phyloP scores from a whole-genome alignment of 2,797 vertebrate species.

The Catharus ustulatus region DNA sequence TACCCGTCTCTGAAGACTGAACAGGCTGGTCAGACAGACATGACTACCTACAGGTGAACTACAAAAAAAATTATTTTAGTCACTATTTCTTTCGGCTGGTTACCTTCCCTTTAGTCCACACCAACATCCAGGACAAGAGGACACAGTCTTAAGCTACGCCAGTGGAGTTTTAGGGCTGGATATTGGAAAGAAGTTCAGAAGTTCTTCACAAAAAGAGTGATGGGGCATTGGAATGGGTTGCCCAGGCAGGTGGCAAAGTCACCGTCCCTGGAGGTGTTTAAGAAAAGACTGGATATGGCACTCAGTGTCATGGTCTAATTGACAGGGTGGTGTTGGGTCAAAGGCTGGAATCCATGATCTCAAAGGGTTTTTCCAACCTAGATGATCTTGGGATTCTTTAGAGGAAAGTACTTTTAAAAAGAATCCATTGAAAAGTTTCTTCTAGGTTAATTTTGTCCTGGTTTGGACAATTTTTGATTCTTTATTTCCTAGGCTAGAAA shows the following conservation, averaged over 20 bases:
- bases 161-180: not conserved
- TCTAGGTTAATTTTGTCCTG: not conserved
- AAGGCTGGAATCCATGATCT: fast-evolving
- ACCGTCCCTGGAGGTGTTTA: fast-evolving
- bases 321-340: too few relatives aligned
- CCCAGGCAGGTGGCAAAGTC: not conserved
- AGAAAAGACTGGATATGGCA: not conserved
- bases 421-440: not conserved
- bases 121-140: not conserved
- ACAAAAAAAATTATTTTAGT: not conserved
- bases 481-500: not conserved
- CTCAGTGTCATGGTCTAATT: not conserved
- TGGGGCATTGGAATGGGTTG: not conserved
- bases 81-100: not conserved
- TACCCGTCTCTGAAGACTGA: not conserved
- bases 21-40: not conserved
- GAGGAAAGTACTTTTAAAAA: not conserved
- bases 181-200: not conserved
- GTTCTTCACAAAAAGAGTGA: not conserved
- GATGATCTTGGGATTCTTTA: not conserved
- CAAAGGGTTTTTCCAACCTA: not conserved
- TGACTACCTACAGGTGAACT: not conserved
- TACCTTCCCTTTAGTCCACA: not conserved
- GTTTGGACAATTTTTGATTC: not conserved
- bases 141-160: not conserved